A percentile compares a stretch with the other conserved stretches of the same genome.
phyloP scores from a whole-genome alignment of 2,797 vertebrate species.

The Glossophaga mutica region DNA sequence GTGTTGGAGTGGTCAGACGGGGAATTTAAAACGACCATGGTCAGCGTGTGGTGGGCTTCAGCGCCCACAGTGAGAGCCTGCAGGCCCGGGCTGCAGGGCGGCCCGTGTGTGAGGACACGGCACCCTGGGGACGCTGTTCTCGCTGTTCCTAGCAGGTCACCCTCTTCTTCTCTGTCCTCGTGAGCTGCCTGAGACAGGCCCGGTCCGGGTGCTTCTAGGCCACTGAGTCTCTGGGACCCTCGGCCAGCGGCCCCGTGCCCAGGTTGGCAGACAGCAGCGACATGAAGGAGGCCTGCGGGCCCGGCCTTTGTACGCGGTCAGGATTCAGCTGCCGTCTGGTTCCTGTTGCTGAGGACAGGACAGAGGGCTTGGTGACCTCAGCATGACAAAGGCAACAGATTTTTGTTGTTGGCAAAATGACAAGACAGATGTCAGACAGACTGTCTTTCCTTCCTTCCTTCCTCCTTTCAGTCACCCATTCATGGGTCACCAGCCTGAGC shows the following conservation, averaged over 20 bases:
- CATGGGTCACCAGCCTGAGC: background rate
- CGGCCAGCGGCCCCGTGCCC: background rate
- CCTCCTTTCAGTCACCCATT: background rate
- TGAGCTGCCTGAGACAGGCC: background rate
- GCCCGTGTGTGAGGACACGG: accelerated
- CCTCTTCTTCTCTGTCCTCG: background rate
- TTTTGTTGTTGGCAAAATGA: background rate
- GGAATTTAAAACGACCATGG: background rate
- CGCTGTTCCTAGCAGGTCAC: accelerated
- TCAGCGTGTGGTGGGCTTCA: background rate
- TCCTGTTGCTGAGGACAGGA: background rate
- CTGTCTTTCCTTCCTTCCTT: background rate
- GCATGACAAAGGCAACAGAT: background rate
- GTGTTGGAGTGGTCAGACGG: no score
- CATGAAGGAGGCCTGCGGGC: accelerated
- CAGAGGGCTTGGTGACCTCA: background rate
- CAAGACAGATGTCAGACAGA: background rate
- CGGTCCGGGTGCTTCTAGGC: background rate
- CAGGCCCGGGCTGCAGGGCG: accelerated
- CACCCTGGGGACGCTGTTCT: accelerated
- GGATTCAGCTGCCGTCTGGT: background rate
- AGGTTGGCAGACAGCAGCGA: background rate
- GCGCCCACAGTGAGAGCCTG: accelerated
- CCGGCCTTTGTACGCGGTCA: background rate
- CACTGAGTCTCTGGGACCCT: background rate